These are phyloP conservation scores for Dicranocentrus wangi DNA, from an alignment of 2,888 invertebrate species.

Conservation along the genomic window DNA sequence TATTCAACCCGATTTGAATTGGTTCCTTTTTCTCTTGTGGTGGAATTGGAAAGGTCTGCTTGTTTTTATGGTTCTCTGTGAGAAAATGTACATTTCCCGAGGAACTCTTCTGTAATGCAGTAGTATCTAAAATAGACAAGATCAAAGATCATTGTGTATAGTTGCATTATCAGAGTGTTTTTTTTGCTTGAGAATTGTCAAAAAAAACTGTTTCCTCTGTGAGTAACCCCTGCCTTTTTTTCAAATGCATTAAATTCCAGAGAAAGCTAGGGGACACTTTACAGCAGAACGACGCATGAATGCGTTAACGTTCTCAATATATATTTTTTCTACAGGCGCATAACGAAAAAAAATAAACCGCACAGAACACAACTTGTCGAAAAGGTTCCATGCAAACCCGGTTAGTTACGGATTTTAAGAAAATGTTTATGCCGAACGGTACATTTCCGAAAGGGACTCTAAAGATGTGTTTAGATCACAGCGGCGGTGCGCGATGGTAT, in stretches of 20 bases:
- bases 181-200: slow-evolving; percentile 29
- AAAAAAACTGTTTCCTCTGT: slow-evolving; percentile 19
- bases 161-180: neutral
- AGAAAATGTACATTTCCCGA: slow-evolving; percentile 42
- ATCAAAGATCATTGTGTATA: neutral
- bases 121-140: slow-evolving; percentile 23
- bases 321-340: slow-evolving; percentile 26
- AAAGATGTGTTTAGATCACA: neutral
- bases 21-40: slow-evolving; percentile 20
- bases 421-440: slow-evolving; percentile 10
- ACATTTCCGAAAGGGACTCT: slow-evolving; percentile 8
- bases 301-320: slow-evolving; percentile 38
- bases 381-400: slow-evolving; percentile 33
- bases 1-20: slow-evolving; percentile 40
- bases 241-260: slow-evolving; percentile 35
- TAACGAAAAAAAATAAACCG: slow-evolving; percentile 61
- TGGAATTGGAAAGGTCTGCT: neutral
- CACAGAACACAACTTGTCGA: slow-evolving; percentile 66
- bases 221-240: slow-evolving; percentile 22
- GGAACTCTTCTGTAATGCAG: too few species aligned
- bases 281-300: slow-evolving; percentile 42
- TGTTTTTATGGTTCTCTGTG: slow-evolving; percentile 46
- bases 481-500: neutral
- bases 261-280: slow-evolving; percentile 44
- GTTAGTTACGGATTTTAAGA: slow-evolving; percentile 55